A percentile compares a stretch with the other conserved stretches of the same genome.
These are phyloP conservation scores for Plusia festucae DNA, from an alignment of 2,888 invertebrate genomes.

Conservation along the genomic window DNA sequence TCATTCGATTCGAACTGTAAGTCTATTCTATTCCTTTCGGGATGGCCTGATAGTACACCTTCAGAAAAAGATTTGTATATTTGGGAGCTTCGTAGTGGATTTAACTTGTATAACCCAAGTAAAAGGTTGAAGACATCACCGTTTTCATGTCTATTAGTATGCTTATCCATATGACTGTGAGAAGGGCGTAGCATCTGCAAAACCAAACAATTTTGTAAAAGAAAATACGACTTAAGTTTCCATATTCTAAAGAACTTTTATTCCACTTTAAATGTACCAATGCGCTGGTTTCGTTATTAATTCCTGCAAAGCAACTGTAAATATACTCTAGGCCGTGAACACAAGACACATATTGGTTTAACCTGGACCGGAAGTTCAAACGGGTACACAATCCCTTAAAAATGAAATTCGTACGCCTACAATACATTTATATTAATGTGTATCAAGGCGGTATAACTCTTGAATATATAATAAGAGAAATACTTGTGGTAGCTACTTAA, in stretches of 20 bases:
- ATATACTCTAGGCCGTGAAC: neutral
- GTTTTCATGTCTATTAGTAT: constrained; percentile 33
- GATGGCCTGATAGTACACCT: constrained; percentile 58
- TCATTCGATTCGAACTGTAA: constrained; percentile 73
- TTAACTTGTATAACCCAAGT: constrained; percentile 77
- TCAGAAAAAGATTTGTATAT: constrained; percentile 74
- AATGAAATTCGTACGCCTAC: constrained; percentile 39
- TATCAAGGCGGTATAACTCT: constrained; percentile 22
- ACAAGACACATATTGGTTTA: neutral
- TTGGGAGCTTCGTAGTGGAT: constrained; percentile 74
- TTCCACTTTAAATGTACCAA: neutral
- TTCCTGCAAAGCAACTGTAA: neutral
- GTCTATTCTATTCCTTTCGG: constrained; percentile 30
- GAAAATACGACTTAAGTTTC: no score
- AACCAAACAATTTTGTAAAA: no score
- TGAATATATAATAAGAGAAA: constrained; percentile 61
- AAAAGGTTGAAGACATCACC: constrained; percentile 73
- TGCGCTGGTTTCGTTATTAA: neutral
- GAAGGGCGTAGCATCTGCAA: constrained; percentile 35
- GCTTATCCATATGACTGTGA: neutral
- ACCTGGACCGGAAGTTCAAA: constrained; percentile 42
- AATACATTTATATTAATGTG: constrained; percentile 48
- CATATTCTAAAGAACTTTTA: no score
- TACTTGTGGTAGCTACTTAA: constrained; percentile 40
- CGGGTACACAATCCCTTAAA: constrained; percentile 31